These are phyloP conservation scores for Tapirus terrestris DNA, from an alignment of 2,113 vertebrate species.

Conservation along the genomic window DNA sequence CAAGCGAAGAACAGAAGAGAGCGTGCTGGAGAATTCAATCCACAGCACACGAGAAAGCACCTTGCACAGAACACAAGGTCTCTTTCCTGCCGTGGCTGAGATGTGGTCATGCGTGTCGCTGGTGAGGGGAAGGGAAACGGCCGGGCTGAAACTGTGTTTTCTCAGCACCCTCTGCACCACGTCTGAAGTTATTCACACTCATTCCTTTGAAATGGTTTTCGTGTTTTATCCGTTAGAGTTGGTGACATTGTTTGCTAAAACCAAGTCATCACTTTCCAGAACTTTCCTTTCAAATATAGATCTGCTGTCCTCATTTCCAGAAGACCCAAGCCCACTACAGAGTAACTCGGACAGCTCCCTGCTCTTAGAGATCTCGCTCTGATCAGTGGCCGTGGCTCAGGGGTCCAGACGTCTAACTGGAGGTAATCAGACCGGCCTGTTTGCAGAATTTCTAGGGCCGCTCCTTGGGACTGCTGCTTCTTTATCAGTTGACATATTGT, in stretches of 20 bases:
- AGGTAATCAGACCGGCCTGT: background rate
- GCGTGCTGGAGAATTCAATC: background rate
- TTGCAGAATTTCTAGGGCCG: background rate
- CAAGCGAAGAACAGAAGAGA: background rate
- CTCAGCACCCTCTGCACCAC: fast-evolving
- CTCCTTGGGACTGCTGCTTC: background rate
- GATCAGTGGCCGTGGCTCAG: background rate
- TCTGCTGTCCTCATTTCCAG: background rate
- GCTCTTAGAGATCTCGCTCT: background rate
- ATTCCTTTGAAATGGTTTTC: background rate
- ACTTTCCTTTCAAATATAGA: background rate
- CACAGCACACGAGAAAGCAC: fast-evolving
- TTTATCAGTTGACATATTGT: background rate
- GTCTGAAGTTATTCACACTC: background rate
- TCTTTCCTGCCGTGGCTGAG: fast-evolving
- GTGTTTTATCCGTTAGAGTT: background rate
- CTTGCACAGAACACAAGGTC: fast-evolving
- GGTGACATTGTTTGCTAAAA: background rate
- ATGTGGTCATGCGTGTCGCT: fast-evolving
- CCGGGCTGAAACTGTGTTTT: fast-evolving
- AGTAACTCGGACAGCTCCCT: background rate
- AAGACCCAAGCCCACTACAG: background rate
- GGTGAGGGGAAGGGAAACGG: fast-evolving
- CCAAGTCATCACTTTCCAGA: background rate
- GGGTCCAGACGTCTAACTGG: background rate